A percentile compares a stretch with the other conserved stretches of the same genome.
These are phyloP conservation scores for Heliothis virescens DNA, from an alignment of 1,140 invertebrate species.

Conservation along the genomic window DNA sequence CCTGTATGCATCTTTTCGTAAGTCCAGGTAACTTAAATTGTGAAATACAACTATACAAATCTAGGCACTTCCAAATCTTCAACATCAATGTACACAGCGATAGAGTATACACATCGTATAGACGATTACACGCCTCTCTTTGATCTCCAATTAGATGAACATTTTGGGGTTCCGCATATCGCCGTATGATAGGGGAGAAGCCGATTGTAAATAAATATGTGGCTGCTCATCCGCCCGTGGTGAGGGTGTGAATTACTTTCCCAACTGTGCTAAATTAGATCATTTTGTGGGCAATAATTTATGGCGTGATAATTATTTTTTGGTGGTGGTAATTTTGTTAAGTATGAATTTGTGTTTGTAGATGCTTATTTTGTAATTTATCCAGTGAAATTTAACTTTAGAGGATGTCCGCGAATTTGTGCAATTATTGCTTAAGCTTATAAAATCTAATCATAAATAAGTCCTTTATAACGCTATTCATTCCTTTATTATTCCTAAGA, in stretches of 20 bases:
- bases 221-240: conserved; percentile 55
- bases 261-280: conserved; percentile 36
- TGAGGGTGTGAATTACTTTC: conserved; percentile 45
- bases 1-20: too few species aligned
- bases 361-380: background rate
- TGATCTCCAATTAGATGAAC: conserved; percentile 85
- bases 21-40: too few species aligned
- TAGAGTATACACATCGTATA: conserved; percentile 70
- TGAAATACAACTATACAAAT: too few species aligned
- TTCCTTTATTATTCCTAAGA: too few species aligned
- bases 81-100: conserved; percentile 54
- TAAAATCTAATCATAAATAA: too few species aligned
- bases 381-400: too few species aligned
- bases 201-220: conserved; percentile 68
- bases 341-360: background rate
- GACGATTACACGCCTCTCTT: conserved; percentile 81
- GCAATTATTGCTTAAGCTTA: too few species aligned
- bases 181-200: conserved; percentile 60
- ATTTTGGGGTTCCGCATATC: conserved; percentile 80
- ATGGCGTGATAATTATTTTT: background rate
- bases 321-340: background rate
- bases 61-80: conserved; percentile 59
- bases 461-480: too few species aligned
- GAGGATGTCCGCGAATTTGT: too few species aligned
- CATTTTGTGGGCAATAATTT: conserved; percentile 11